phyloP scores from a whole-genome alignment of 2,113 vertebrate genomes.

The Beaufortia kweichowensis region DNA sequence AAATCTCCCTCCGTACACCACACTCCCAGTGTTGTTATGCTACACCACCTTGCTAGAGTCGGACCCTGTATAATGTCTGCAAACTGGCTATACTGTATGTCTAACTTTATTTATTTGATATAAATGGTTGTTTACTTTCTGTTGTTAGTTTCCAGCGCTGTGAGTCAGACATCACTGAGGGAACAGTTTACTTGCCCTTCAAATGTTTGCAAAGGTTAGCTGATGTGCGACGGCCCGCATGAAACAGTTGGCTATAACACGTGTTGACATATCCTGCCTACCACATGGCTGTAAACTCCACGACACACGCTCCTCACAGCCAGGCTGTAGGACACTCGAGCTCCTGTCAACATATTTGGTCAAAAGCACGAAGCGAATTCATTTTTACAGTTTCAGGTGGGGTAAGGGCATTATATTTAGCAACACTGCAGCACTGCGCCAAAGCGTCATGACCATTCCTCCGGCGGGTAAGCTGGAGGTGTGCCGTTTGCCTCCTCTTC shows the following conservation, averaged over 20 bases:
- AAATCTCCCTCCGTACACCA: too few species aligned
- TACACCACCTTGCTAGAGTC: too few species aligned
- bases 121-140: background rate
- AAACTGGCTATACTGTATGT: background rate
- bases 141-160: constrained; percentile 6
- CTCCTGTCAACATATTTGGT: background rate
- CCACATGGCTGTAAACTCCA: constrained; percentile 68
- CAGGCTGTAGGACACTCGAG: constrained; percentile 52
- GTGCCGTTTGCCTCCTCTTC: constrained; percentile 58
- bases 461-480: constrained; percentile 62
- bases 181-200: constrained; percentile 58
- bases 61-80: background rate
- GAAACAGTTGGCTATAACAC: constrained; percentile 70
- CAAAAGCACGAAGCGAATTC: background rate
- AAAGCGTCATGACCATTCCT: constrained; percentile 22
- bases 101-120: constrained; percentile 14
- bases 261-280: constrained; percentile 59
- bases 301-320: constrained; percentile 58
- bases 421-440: constrained; percentile 16
- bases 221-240: constrained; percentile 58
- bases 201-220: constrained; percentile 57
- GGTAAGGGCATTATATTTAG: constrained; percentile 24
- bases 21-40: too few species aligned
- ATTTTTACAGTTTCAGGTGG: constrained; percentile 15
- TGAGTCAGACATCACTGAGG: constrained; percentile 24